Percentiles rank a stretch among this genome's conserved stretches.
These are phyloP conservation scores for Moxostoma hubbsi DNA, from an alignment of 2,797 vertebrate species.

Conservation along the genomic window DNA sequence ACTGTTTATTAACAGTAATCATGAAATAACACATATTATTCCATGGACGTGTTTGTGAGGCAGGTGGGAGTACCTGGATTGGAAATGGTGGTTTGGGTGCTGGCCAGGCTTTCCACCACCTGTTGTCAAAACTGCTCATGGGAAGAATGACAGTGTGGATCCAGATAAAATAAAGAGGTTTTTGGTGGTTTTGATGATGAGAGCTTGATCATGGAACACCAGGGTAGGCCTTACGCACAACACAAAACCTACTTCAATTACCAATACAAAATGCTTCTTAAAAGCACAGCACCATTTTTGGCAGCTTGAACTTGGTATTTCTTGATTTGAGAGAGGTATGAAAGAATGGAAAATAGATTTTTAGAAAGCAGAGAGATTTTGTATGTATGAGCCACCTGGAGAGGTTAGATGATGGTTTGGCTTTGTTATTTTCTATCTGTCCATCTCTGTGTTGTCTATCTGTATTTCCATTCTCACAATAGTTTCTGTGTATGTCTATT, in stretches of 20 bases:
- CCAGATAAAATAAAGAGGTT: background rate
- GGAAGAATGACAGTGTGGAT: background rate
- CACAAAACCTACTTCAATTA: background rate
- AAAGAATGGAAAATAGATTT: constrained; percentile 16
- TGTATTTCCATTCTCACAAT: constrained; percentile 49
- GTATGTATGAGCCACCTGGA: constrained; percentile 30
- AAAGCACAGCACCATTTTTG: background rate
- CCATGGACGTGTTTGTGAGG: background rate
- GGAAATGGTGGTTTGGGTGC: background rate
- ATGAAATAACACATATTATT: background rate
- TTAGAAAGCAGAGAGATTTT: constrained; percentile 3
- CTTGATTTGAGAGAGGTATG: background rate
- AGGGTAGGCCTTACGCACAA: background rate
- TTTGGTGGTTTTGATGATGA: background rate
- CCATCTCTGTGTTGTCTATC: constrained; percentile 57
- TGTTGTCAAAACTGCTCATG: background rate
- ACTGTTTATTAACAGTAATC: background rate
- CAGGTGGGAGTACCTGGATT: background rate
- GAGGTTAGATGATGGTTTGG: constrained; percentile 25
- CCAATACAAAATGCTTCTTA: constrained; percentile 8
- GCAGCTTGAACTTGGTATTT: background rate
- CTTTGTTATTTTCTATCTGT: background rate
- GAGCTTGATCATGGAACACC: constrained; percentile 1
- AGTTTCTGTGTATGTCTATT: constrained; percentile 42
- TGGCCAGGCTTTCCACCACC: background rate